Evolutionary conservation across 2,797 vertebrate species (phyloP).

Genomic region (Emys orbicularis): DNA sequence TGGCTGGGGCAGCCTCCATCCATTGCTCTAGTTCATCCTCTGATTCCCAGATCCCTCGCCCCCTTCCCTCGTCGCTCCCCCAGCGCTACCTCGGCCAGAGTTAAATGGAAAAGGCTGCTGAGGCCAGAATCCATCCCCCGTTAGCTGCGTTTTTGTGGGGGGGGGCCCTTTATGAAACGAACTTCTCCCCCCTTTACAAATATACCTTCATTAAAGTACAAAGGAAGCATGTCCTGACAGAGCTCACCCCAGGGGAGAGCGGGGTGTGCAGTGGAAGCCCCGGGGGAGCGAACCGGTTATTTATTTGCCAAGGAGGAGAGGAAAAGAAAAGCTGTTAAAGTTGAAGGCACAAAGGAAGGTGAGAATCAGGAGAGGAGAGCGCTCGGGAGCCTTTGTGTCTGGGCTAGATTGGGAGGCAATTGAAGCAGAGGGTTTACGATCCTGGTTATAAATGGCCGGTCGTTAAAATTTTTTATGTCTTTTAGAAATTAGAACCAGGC

Average conservation of each 20-base stretch:
- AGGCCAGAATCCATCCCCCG: background rate
- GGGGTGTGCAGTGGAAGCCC: too few relatives aligned
- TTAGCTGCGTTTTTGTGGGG: background rate
- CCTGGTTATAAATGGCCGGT: conserved; percentile 11
- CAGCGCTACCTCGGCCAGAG: background rate
- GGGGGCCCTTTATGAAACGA: background rate
- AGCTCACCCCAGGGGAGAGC: background rate
- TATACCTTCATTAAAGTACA: background rate
- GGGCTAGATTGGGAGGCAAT: conserved; percentile 32
- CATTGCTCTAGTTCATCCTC: background rate
- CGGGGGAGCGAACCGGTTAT: fast-evolving
- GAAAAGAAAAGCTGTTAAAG: background rate
- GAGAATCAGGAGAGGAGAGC: background rate
- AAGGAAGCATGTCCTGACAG: background rate
- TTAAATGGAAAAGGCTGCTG: background rate
- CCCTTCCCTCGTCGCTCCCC: background rate
- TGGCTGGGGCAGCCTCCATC: background rate
- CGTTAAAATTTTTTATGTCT: conserved; percentile 16
- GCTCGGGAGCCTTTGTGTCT: conserved; percentile 14
- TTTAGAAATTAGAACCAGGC: conserved; percentile 46
- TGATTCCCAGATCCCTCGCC: background rate
- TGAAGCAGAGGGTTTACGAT: background rate
- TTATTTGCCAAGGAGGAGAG: background rate
- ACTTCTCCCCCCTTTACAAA: background rate
- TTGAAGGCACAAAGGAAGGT: background rate